Evolutionary conservation across 2,113 vertebrate genomes (phyloP), one percentile per base, ranked within the genome.

Genomic region (Zosterops borbonicus): DNA sequence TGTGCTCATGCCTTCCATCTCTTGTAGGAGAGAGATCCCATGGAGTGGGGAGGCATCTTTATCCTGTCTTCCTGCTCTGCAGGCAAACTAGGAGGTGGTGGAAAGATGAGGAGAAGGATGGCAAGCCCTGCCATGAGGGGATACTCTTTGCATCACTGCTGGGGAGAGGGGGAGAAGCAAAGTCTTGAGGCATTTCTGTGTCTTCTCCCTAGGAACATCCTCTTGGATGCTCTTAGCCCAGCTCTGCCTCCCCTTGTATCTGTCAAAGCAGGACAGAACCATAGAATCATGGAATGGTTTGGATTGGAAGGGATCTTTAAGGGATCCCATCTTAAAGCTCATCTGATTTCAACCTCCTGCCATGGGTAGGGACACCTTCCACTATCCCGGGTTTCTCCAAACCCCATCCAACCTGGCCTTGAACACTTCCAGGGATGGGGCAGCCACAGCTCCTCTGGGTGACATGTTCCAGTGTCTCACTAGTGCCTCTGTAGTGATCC

Each of bases 61-160:
- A 87, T 42, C 37, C 79, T 80, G 73, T 78, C 87, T 68, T 62
- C 5, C n/a, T 7, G 10, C 35, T 92, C 67, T 11, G 31, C 73
- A 85, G 91, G 83, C 75, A 74, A 59, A 24, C 22, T 3, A 20
- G 50, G 86, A 28, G 55, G 70, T 6, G 17, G 41, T 49, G 46
- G 71, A 23, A 75, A 60, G 85, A 65, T 0, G 1, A 9, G 15
- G 52, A 52, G 65, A 46, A 77, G 46, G 60, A 62, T 39, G 58
- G 60, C 4, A 13, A 58, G 42, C 68, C 39, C 27, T n/a, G 64
- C 65, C 53, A 53, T 22, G 24, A 5, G 2, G 76, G 44, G 41
- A 76, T 20, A 22, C 49, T 64, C 64, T 33, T 31, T 1, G 4
- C 8, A 58, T 41, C 0, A 0, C 55, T 89, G 70, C 46, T 1